Evolutionary conservation across 2,888 invertebrate genomes (phyloP), one percentile per base, ranked within the genome.

Genomic region (Chouioia cunea): DNA sequence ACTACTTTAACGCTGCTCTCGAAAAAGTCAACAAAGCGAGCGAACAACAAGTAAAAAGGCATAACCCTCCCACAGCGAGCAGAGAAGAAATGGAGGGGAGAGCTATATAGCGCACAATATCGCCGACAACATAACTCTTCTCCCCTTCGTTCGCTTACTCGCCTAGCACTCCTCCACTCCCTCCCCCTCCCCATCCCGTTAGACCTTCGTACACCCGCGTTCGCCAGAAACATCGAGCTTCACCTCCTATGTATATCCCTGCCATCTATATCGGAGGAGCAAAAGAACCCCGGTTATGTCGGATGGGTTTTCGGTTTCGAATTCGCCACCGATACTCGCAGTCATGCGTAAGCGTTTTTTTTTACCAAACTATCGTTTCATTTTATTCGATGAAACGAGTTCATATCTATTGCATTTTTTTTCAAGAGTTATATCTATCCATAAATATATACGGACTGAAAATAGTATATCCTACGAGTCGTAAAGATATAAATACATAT

Each of bases 41-140:
- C 36, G 10, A 36, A 36, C 36, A 12, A 10, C 6, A 36, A 36
- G 10, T 36, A 36, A 36, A 36, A 36, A 36, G 6, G 36, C 36
- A 36, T 36, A 36, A 36, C 6, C 36, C 36, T 27, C 2, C 27
- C 36, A 3, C 6, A 36, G 4, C 36, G 6, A 6, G 36, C 36
- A 36, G 36, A 10, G 36, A 36, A 12, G 36, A 36, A 36, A 36
- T 36, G 36, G 36, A 36, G 36, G 36, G 12, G 36, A 36, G 36
- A 36, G 36, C 36, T n/a, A n/a, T n/a, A n/a, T n/a, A 36, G 36
- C 36, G 83, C 81, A 84, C 85, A 85, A 85, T 85, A 85, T 85
- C 85, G 85, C n/a, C 84, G 83, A 84, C 83, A 82, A 83, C 85
- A 85, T 85, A 85, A 85, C 85, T 85, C 84, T 85, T 85, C 83